Evolutionary conservation across 35 echinoderm and acorn worm genomes (phyloP).

Genomic region (Holothuria glaberrima): DNA sequence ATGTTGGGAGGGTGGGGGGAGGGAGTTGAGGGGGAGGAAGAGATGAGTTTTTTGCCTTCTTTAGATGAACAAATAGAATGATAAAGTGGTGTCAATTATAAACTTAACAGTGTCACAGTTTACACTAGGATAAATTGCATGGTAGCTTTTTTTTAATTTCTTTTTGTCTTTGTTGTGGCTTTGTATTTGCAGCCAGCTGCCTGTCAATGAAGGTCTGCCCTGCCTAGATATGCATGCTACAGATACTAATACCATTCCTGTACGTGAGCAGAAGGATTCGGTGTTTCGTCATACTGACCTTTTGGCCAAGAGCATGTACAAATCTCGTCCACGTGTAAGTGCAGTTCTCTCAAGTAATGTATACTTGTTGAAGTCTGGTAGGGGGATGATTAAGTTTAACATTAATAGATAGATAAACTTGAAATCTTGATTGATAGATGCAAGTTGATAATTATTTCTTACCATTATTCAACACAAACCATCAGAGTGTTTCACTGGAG

Average conservation of each 20-base stretch:
- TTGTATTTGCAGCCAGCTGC: constrained; percentile 14
- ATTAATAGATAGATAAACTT: no score
- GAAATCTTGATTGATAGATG: no score
- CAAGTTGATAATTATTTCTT: no score
- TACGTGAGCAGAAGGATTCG: constrained; percentile 32
- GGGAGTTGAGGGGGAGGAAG: no score
- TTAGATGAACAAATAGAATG: no score
- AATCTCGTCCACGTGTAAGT: constrained; percentile 18
- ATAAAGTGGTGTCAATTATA: no score
- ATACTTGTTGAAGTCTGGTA: no score
- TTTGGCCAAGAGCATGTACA: constrained; percentile 26
- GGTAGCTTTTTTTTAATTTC: background rate
- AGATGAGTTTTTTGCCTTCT: no score
- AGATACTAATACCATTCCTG: constrained; percentile 29
- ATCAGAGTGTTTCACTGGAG: no score
- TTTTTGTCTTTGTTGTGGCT: background rate
- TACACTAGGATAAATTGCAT: background rate
- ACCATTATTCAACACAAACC: no score
- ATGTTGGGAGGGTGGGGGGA: no score
- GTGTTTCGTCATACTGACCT: constrained; percentile 14
- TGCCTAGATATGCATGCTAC: constrained; percentile 53
- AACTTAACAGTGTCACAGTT: background rate
- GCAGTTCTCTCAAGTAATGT: background rate
- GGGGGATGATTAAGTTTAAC: no score
- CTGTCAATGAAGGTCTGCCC: constrained; percentile 17